Base-by-base conservation (phyloP, 2,888 invertebrate genomes). In the Caenorhabditis sp. region DNA sequence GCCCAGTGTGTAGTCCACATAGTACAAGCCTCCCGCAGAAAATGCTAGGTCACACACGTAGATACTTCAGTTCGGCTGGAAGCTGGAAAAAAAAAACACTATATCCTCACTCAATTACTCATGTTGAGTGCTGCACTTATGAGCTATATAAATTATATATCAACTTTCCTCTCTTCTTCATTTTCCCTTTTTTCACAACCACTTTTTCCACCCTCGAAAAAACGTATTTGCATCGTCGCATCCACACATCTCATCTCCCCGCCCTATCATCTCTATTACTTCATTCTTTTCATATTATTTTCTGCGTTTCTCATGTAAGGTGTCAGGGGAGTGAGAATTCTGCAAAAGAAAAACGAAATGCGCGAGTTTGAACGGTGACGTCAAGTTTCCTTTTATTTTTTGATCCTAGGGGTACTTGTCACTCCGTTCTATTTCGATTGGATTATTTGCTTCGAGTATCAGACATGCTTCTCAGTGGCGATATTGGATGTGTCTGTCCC, bases 111-210 rank as follows among this genome's bases (percentile, higher is more conserved):
- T 56, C 59, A 70, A 70, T 59, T 59, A 70, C 70, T 53, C 53
- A 53, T 53, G 70, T 52, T 26, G 70, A 70, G 70, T 59, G 59
- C 45, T 70, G 70, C 70, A 70, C 70, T 70, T 70, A 70, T 70
- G 70, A 70, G 70, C 35, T 59, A 70, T 70, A 70, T 70, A 59
- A 70, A 59, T 70, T 70, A 70, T 70, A 70, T 59, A 70, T 70
- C 70, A 70, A 45, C 70, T 53, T 26, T 70, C 52, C 41, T 48
- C 70, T 59, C 53, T 37, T 68, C 46, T 59, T 59, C 46, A 59
- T 59, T 59, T 35, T 35, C 22, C 46, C 32, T 48, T 55, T 50
- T 39, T 48, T 35, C 30, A 53, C 32, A 68, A 65, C 65, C 58
- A 50, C 50, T 56, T 56, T n/a, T 56, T 56, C 45, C 53, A 52